Conservation (phyloP, 2,888 invertebrate genomes). For the Agonopterix alstromeriana region DNA sequence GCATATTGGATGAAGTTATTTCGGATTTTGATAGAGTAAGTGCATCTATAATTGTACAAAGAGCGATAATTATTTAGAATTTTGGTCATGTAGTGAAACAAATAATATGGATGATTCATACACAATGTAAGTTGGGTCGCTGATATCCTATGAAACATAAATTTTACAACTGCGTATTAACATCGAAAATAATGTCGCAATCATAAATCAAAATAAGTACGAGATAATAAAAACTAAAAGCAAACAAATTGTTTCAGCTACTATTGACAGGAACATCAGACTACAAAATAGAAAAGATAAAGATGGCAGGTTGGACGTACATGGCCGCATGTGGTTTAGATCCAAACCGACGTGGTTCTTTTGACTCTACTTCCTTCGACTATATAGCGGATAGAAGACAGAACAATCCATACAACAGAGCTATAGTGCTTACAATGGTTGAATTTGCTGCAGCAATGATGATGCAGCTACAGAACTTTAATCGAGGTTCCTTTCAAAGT, state of each 20-base stretch:
- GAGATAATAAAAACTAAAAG: too few relatives aligned
- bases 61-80: too few relatives aligned
- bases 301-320: slow-evolving; percentile 97
- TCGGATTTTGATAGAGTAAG: slow-evolving; percentile 93
- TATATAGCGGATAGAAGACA: slow-evolving; percentile 35
- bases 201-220: too few relatives aligned
- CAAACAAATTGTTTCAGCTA: slow-evolving; percentile 56
- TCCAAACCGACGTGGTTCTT: slow-evolving; percentile 80
- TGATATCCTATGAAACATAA: not conserved
- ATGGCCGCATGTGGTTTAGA: slow-evolving; percentile 97
- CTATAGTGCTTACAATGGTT: slow-evolving; percentile 65
- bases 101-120: too few relatives aligned
- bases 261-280: slow-evolving; percentile 78
- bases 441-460: slow-evolving; percentile 72
- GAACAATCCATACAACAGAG: slow-evolving; percentile 52
- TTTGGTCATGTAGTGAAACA: too few relatives aligned
- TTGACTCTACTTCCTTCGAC: slow-evolving; percentile 26
- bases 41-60: slow-evolving; percentile 2
- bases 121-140: too few relatives aligned
- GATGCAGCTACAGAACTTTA: slow-evolving; percentile 71
- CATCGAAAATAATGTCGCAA: too few relatives aligned
- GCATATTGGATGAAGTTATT: slow-evolving; percentile 92
- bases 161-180: not conserved
- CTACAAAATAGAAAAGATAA: slow-evolving; percentile 94
- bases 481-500: slow-evolving; percentile 77